Conservation (phyloP, 2,888 invertebrate species). For the Drosophila rubida region DNA sequence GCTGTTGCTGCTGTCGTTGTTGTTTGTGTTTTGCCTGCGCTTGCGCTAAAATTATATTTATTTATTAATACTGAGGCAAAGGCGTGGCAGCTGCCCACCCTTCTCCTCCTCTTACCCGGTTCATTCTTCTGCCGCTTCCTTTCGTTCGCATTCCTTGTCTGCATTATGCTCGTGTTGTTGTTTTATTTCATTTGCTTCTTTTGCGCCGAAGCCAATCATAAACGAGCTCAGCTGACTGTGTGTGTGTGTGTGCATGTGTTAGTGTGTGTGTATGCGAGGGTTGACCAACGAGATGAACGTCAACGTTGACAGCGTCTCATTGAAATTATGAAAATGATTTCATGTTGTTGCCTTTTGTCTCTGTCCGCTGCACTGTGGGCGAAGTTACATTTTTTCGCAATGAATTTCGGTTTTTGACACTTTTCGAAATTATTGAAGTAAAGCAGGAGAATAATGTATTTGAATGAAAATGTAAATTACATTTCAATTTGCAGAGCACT, state of each 20-base stretch:
- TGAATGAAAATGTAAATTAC: too few species aligned
- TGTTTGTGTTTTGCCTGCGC: slow-evolving; percentile 79
- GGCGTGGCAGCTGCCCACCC: slow-evolving; percentile 65
- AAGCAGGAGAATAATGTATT: too few species aligned
- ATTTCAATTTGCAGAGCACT: too few species aligned
- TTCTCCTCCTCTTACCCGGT: slow-evolving; percentile 8
- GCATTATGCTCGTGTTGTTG: slow-evolving; percentile 56
- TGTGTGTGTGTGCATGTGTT: slow-evolving; percentile 26
- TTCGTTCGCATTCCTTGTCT: slow-evolving; percentile 15
- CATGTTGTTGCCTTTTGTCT: slow-evolving; percentile 53
- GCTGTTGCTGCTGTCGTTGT: slow-evolving; percentile 23
- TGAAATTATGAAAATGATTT: slow-evolving; percentile 81
- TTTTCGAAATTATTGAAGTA: too few species aligned
- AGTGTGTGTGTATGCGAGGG: slow-evolving; percentile 49
- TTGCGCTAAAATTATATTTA: slow-evolving; percentile 85
- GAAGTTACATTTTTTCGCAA: too few species aligned
- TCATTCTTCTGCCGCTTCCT: slow-evolving; percentile 5
- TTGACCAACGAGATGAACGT: slow-evolving; percentile 67
- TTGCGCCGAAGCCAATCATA: slow-evolving; percentile 83
- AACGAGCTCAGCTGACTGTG: slow-evolving; percentile 70
- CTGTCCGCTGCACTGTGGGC: slow-evolving; percentile 10
- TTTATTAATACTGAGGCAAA: slow-evolving; percentile 83
- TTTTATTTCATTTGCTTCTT: slow-evolving; percentile 75
- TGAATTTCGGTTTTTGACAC: too few species aligned
- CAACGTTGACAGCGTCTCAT: slow-evolving; percentile 74